These are phyloP conservation scores for Pachyseris speciosa DNA, from an alignment of 64 coral and sea anemone genomes.

Conservation along the genomic window DNA sequence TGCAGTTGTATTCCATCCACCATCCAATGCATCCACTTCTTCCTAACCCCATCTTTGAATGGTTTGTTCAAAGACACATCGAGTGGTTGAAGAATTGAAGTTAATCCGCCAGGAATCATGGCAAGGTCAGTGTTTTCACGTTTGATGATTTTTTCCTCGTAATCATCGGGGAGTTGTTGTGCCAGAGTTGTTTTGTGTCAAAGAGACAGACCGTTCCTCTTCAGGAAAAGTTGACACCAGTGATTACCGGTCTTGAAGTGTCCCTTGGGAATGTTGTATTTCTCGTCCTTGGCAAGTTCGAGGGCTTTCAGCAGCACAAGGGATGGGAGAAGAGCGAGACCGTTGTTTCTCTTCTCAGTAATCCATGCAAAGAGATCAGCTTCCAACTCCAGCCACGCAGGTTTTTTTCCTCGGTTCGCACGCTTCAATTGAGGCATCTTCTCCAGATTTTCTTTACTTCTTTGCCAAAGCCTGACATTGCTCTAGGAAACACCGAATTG, in stretches of 20 bases:
- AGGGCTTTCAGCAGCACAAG: constrained; percentile 8
- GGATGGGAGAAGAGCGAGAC: constrained; percentile 8
- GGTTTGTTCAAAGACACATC: too few relatives aligned
- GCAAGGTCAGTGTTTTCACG: constrained; percentile 8
- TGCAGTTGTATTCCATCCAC: too few relatives aligned
- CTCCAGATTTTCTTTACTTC: too few relatives aligned
- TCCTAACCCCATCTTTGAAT: too few relatives aligned
- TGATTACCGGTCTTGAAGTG: background rate
- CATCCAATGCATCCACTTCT: too few relatives aligned
- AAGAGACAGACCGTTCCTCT: constrained; percentile 22
- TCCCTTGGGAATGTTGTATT: too few relatives aligned
- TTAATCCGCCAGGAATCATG: too few relatives aligned
- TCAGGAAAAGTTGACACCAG: constrained; percentile 26
- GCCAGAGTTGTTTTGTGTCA: constrained; percentile 51
- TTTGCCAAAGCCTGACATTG: too few relatives aligned
- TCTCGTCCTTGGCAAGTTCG: constrained; percentile 28
- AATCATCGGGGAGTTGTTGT: too few relatives aligned
- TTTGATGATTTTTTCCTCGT: background rate
- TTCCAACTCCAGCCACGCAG: background rate
- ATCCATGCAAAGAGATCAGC: background rate
- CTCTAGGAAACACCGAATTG: background rate
- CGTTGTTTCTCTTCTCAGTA: background rate
- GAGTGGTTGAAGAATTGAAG: too few relatives aligned
- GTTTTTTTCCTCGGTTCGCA: background rate
- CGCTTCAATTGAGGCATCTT: background rate